A percentile compares a stretch with the other conserved stretches of the same genome.
Conservation (phyloP, 1,140 invertebrate genomes). For the Drepana arcuata region DNA sequence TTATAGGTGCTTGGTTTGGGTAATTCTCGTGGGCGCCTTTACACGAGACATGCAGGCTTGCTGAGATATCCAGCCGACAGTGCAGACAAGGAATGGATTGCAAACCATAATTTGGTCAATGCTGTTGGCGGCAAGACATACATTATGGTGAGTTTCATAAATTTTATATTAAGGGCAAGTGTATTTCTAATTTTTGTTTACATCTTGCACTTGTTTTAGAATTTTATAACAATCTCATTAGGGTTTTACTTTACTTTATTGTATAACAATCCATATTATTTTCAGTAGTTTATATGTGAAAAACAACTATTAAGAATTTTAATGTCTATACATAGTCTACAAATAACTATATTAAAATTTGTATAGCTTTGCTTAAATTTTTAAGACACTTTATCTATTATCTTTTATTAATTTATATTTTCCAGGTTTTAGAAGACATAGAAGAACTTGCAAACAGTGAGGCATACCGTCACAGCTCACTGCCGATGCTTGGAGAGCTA, state of each 20-base stretch:
- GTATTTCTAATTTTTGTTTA: conserved; percentile 2
- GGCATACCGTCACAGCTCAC: conserved; percentile 80
- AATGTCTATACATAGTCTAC: not conserved
- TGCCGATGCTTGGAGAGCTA: conserved; percentile 77
- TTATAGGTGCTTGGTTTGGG: conserved; percentile 81
- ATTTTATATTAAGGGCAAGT: not conserved
- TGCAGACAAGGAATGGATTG: conserved; percentile 88
- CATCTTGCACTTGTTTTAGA: too few relatives aligned
- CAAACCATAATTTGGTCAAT: conserved; percentile 82
- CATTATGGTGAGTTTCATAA: conserved; percentile 72
- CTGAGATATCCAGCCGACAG: conserved; percentile 85
- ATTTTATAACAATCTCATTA: too few relatives aligned
- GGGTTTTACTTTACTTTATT: too few relatives aligned
- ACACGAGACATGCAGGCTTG: conserved; percentile 84
- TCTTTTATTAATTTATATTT: too few relatives aligned
- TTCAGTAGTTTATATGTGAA: too few relatives aligned
- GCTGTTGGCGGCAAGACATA: conserved; percentile 85
- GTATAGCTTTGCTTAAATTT: too few relatives aligned
- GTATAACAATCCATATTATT: too few relatives aligned
- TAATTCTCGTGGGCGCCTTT: conserved; percentile 81
- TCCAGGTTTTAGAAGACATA: conserved; percentile 83
- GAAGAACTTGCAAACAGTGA: conserved; percentile 80
- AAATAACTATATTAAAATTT: too few relatives aligned
- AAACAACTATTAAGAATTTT: too few relatives aligned
- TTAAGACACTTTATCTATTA: too few relatives aligned